These are phyloP conservation scores for Caenorhabditis sp. DNA, from an alignment of 2,888 invertebrate genomes.

Conservation along the genomic window DNA sequence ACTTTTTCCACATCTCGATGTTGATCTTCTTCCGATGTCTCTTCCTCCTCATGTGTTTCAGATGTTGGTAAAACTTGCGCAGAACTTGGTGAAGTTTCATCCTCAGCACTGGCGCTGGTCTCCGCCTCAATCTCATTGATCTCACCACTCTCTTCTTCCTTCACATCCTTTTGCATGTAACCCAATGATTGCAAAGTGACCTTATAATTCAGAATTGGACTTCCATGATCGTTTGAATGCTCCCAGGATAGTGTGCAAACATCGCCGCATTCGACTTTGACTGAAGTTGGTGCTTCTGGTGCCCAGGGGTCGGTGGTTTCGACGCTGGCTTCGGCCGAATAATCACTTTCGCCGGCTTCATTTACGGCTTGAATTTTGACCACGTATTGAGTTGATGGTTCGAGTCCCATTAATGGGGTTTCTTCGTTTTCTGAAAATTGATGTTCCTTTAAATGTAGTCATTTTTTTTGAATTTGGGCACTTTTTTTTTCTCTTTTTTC, in stretches of 20 bases:
- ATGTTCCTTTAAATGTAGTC: too few species aligned
- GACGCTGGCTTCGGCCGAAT: conserved; percentile 38
- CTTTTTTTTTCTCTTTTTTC: conserved; percentile 26
- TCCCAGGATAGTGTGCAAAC: conserved; percentile 58
- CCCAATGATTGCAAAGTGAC: conserved; percentile 39
- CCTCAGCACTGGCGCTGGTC: not conserved
- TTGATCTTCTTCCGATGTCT: conserved; percentile 5
- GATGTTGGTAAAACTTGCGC: conserved; percentile 20
- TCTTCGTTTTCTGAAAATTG: too few species aligned
- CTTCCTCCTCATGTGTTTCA: not conserved
- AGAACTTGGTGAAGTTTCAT: conserved; percentile 1
- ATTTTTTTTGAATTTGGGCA: too few species aligned
- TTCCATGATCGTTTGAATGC: conserved; percentile 61
- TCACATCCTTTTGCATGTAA: not conserved
- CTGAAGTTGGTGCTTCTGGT: conserved; percentile 48
- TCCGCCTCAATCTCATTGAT: not conserved
- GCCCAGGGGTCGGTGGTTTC: conserved; percentile 59
- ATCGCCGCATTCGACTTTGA: conserved; percentile 48
- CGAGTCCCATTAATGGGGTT: too few species aligned
- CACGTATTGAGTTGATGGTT: conserved; percentile 48
- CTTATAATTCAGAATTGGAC: conserved; percentile 47
- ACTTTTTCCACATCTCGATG: conserved; percentile 7
- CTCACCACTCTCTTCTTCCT: not conserved
- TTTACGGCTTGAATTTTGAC: conserved; percentile 51
- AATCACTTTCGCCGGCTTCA: conserved; percentile 58